Conservation (phyloP, 92 coral and sea anemone species). For the Metridium senile region DNA sequence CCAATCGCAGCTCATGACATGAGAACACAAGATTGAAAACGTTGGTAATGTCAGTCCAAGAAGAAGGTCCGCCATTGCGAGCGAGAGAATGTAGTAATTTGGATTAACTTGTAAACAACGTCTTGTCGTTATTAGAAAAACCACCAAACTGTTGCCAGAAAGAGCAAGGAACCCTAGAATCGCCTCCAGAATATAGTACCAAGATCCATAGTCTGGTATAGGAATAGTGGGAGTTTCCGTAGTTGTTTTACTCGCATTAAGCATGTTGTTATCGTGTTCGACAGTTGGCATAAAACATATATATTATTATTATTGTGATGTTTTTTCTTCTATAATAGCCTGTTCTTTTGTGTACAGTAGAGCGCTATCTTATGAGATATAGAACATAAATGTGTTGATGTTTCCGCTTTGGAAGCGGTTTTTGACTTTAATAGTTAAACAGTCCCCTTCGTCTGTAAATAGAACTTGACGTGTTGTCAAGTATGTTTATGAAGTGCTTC, state of each 20-base stretch:
- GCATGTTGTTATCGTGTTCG: not conserved
- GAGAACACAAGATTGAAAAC: conserved; percentile 30
- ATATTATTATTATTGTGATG: too few relatives aligned
- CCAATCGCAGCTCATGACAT: conserved; percentile 25
- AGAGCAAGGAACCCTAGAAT: conserved; percentile 25
- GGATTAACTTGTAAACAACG: conserved; percentile 29
- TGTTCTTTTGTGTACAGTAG: too few relatives aligned
- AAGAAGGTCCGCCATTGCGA: conserved; percentile 25
- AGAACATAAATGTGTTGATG: not conserved
- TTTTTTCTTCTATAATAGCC: too few relatives aligned
- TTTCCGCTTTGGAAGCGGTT: not conserved
- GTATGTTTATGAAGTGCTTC: not conserved
- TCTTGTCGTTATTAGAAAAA: conserved; percentile 30
- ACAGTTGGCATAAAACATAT: too few relatives aligned
- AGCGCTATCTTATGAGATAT: not conserved
- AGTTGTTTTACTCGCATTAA: not conserved
- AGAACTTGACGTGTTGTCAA: not conserved
- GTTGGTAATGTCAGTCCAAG: conserved; percentile 38
- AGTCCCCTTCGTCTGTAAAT: not conserved
- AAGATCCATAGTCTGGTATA: not conserved
- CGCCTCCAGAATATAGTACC: conserved; percentile 23
- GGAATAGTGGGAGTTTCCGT: not conserved
- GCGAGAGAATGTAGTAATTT: conserved; percentile 31
- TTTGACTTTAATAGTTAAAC: conserved; percentile 1
- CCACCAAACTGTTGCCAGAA: conserved; percentile 34